Base-by-base conservation (phyloP, 2,888 invertebrate genomes). In the Pachycephus smyrnensis region DNA sequence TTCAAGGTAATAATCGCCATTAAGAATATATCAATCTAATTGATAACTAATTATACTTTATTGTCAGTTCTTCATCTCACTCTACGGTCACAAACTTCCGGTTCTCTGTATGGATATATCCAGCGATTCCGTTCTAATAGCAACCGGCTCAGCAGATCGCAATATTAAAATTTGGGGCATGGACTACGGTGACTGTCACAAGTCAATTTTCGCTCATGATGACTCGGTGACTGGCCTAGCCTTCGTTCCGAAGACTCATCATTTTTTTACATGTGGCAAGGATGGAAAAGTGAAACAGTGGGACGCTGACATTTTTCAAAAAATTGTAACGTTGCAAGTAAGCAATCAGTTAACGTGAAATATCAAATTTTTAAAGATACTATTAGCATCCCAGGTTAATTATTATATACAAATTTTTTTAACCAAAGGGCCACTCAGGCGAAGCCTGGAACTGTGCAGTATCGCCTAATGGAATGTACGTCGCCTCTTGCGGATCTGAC, bases 151-250 rank as follows among this genome's bases (percentile, higher is more conserved):
- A 3, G 97, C 97, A 0, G 99, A 99, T 93, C 94, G 98, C 69
- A 98, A 97, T 91, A 94, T 99, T 37, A 98, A 99, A 93, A 95
- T 99, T 81, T 99, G 99, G 99, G 99, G 99, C 68, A 94, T 99
- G 92, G 98, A 99, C 92, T 99, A 98, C 91, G 99, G 99, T n/a
- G 98, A 99, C 91, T 99, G 98, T 86, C 99, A 98, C 92, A 95
- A 95, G 88, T 98, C 98, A 0, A 94, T 99, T 84, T 98, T 98
- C 91, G 99, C 98, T 0, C 99, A 99, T 91, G 98, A 99, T 87
- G 98, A 98, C 91, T 97, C 98, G 0, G 95, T 99, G 12, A 98
- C 97, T 80, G 95, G 96, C 55, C 90, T 99, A 55, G 95, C 96
- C 87, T 99, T 99, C 90, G 95, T 98, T 32, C 96, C 97, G 0